Conservation (phyloP, 2,113 vertebrate species). For the Leiothrix lutea region DNA sequence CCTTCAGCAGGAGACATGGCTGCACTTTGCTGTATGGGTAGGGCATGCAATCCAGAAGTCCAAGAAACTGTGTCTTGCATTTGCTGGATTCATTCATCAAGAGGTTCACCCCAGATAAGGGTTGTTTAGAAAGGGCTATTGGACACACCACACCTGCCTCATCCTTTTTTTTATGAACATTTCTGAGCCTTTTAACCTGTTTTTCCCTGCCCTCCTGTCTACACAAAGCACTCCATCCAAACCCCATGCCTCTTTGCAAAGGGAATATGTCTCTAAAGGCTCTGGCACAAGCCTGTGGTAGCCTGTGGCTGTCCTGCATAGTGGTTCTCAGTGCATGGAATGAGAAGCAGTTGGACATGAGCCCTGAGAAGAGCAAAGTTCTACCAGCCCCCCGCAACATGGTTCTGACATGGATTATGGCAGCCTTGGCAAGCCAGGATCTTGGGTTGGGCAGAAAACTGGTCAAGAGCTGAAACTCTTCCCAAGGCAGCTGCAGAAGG, state of each 20-base stretch:
- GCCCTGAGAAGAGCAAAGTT: rapidly evolving
- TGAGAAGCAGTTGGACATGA: background rate
- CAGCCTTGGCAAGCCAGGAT: background rate
- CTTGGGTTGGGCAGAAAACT: background rate
- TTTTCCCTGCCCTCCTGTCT: background rate
- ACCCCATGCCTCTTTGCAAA: background rate
- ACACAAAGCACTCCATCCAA: background rate
- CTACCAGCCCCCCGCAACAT: rapidly evolving
- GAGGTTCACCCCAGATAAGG: background rate
- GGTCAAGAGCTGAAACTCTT: background rate
- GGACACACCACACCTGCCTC: background rate
- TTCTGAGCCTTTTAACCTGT: background rate
- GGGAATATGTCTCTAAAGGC: background rate
- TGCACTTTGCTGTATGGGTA: background rate
- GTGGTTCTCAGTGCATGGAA: background rate
- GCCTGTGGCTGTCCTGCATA: background rate
- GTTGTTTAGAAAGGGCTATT: background rate
- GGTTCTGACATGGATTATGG: background rate
- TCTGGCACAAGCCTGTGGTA: background rate
- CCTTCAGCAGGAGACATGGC: background rate
- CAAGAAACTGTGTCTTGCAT: background rate
- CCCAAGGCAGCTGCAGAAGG: background rate
- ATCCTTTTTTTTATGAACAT: background rate
- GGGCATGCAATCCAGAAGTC: background rate
- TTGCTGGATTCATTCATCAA: background rate